Evolutionary conservation across 2,113 vertebrate genomes (phyloP).

Genomic region (Hypomesus transpacificus): DNA sequence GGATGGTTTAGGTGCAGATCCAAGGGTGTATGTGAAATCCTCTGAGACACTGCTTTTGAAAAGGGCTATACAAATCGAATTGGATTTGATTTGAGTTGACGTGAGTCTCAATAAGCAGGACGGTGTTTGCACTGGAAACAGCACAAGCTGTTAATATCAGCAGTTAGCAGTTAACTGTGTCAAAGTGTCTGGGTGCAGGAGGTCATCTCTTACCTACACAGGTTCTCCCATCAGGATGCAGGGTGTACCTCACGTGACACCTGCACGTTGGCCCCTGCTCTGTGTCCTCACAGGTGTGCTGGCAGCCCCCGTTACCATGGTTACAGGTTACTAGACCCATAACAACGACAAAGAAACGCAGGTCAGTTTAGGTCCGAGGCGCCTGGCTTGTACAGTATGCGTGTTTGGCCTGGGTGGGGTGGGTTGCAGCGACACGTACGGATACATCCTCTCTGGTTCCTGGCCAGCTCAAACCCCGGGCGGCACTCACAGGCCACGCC

Average conservation of each 20-base stretch:
- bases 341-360: slow-evolving; percentile 22
- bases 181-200: background rate
- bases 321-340: slow-evolving; percentile 87
- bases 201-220: slow-evolving; percentile 82
- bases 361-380: slow-evolving; percentile 3
- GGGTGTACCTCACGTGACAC: slow-evolving; percentile 86
- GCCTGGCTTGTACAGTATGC: background rate
- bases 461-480: slow-evolving; percentile 92
- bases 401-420: background rate
- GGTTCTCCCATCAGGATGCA: slow-evolving; percentile 83
- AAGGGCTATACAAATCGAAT: too few species aligned
- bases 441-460: slow-evolving; percentile 90
- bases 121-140: too few species aligned
- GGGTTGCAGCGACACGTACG: slow-evolving; percentile 72
- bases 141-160: too few species aligned
- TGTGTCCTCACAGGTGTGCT: slow-evolving; percentile 92
- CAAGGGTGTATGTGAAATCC: too few species aligned
- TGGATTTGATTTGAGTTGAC: too few species aligned
- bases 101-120: too few species aligned
- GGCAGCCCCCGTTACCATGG: slow-evolving; percentile 96
- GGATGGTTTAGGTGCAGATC: too few species aligned
- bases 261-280: slow-evolving; percentile 84
- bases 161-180: background rate
- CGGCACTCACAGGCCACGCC: slow-evolving; percentile 92
- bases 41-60: too few species aligned